Evolutionary conservation across 2,797 vertebrate genomes (phyloP), one percentile per base, ranked within the genome.

Genomic region (Carapus acus): DNA sequence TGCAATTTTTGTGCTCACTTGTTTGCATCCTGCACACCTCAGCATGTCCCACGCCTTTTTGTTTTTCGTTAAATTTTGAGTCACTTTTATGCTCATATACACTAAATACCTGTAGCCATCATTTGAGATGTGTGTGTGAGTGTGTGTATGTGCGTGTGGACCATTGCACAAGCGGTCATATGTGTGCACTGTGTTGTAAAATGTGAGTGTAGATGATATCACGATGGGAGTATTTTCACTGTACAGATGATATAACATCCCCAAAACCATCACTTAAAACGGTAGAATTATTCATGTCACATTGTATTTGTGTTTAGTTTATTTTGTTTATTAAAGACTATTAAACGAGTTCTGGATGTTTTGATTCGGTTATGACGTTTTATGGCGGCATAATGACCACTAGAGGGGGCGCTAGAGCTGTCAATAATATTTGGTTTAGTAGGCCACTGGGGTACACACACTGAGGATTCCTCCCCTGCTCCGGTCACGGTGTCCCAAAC

Each of bases 271-370:
- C 34, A 31, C 51, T 44, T 62, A 43, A 52, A 41, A 17, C 54
- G 37, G 45, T 54, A 45, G n/a, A n/a, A n/a, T n/a, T 71, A 17
- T 33, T 58, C 29, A 49, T 55, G 60, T 42, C 6, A 74, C 81
- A 79, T 83, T 56, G 44, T 48, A 52, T 48, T 49, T 69, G 18
- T 56, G 59, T 77, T 71, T 62, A 56, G 46, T 65, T 79, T 65
- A 49, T 79, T 77, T 77, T 49, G 45, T 75, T 77, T 67, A 84
- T 74, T 76, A 77, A 83, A 83, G 67, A 74, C 43, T 18, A 56
- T 63, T 57, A 41, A 58, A 51, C 42, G 49, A 62, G 24, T 23
- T 23, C 11, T 24, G 39, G 1, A 15, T n/a, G 7, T 5, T 12
- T 38, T 27, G 24, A 5, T 5, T 27, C 24, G 5, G 4, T 27